Evolutionary conservation across 1,140 invertebrate species (phyloP).

Genomic region (Pissodes strobi): DNA sequence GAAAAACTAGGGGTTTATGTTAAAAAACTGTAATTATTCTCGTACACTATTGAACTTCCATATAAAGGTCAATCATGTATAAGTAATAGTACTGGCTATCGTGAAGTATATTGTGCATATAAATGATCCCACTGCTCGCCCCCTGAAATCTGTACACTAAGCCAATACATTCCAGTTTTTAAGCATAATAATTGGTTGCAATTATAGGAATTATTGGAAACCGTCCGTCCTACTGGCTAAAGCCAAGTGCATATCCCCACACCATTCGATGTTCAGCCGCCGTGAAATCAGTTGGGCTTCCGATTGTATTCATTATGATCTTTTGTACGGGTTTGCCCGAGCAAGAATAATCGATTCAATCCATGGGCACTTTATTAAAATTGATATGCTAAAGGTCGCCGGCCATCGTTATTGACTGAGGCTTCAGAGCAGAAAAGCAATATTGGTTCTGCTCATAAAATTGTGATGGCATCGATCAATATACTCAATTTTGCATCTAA

Average conservation of each 20-base stretch:
- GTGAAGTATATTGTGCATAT: too few relatives aligned
- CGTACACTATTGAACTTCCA: too few relatives aligned
- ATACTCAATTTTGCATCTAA: constrained; percentile 28
- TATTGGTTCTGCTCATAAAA: constrained; percentile 23
- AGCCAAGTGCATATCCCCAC: constrained; percentile 26
- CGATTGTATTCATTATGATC: constrained; percentile 36
- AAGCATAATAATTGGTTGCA: constrained; percentile 24
- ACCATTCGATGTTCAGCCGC: constrained; percentile 25
- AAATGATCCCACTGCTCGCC: too few relatives aligned
- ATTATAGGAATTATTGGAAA: constrained; percentile 33
- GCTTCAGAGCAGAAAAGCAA: constrained; percentile 24
- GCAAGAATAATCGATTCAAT: constrained; percentile 31
- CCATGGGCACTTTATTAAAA: constrained; percentile 34
- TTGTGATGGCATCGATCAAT: constrained; percentile 19
- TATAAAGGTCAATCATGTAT: too few relatives aligned
- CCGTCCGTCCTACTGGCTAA: neutral
- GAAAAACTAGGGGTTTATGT: too few relatives aligned
- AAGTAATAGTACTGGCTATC: too few relatives aligned
- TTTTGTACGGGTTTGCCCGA: constrained; percentile 27
- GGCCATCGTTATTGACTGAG: constrained; percentile 22
- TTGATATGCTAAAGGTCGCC: constrained; percentile 35
- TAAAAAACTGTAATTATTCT: too few relatives aligned
- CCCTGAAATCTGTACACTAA: too few relatives aligned
- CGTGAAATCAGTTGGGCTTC: constrained; percentile 31
- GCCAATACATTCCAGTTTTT: constrained; percentile 23